Base-by-base conservation (phyloP, 2,888 invertebrate species). In the Acronicta leporina region DNA sequence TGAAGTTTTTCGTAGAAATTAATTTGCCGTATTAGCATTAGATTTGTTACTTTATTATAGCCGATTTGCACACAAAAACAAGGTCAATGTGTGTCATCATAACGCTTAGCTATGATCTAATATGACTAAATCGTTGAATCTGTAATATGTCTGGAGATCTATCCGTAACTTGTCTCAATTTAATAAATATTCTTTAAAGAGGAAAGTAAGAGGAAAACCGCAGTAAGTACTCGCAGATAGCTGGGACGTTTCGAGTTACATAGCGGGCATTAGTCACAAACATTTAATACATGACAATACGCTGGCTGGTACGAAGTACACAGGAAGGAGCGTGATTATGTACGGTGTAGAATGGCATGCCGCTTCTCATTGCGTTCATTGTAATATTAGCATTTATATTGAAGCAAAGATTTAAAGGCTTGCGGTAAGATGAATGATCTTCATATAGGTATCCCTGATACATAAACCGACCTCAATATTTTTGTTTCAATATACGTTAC, bases 141-240 rank as follows among this genome's bases (percentile, higher is more conserved):
- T n/a, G 0, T n/a, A 38, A 35, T 38, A 5, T n/a, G n/a, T 38
- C 38, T 38, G 1, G n/a, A 38, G 5, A 38, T n/a, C 33, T 33
- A 10, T 11, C 11, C 6, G 0, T 11, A 33, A 5, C 10, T 33
- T 4, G 11, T 38, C n/a, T 1, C n/a, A 38, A 38, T 38, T 38
- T n/a, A 38, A 38, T 13, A n/a, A 13, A n/a, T 7, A 38, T 7
- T n/a, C 5, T 38, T n/a, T 8, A 2, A 8, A n/a, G 0, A 38
- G 13, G n/a, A 38, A 58, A 35, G 33, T 20, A 44, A 25, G n/a
- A 14, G 75, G 60, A 71, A 64, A 75, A 75, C 71, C 75, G 42
- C 75, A 75, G n/a, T 20, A 46, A 75, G n/a, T 35, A 46, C 30
- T 5, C 40, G 8, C 27, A 46, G 11, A 46, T 53, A 40, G 15